Evolutionary conservation across 2,888 invertebrate species (phyloP).

Genomic region (Protophormia terraenovae): DNA sequence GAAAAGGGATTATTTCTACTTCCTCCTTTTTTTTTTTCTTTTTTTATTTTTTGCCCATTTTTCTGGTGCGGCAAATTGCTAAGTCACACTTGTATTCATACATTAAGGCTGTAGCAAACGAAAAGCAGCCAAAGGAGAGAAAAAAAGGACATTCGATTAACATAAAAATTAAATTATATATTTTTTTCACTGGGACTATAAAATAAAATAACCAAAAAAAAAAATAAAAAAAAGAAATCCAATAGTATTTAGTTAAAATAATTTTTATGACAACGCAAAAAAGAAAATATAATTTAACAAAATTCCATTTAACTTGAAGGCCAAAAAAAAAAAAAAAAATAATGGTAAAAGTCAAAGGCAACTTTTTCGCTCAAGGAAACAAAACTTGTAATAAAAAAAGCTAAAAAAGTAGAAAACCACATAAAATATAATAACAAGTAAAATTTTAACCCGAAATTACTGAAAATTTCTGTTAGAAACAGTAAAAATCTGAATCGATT

Average conservation of each 20-base stretch:
- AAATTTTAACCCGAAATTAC: no score
- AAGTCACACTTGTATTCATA: neutral
- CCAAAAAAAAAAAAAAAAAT: neutral
- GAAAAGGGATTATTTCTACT: conserved; percentile 38
- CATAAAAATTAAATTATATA: conserved; percentile 45
- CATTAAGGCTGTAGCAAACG: neutral
- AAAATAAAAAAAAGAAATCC: conserved; percentile 2
- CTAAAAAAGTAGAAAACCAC: no score
- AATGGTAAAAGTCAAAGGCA: no score
- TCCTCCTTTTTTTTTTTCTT: neutral
- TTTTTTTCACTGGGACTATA: conserved; percentile 13
- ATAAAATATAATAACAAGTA: no score
- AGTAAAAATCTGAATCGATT: no score
- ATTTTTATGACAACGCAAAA: neutral
- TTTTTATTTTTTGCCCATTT: neutral
- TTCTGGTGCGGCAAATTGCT: neutral
- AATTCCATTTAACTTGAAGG: neutral
- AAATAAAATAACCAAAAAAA: conserved; percentile 3
- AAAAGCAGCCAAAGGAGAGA: neutral
- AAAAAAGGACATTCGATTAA: conserved; percentile 49
- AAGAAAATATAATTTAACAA: neutral
- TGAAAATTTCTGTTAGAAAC: no score
- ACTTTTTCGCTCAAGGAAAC: no score
- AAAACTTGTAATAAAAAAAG: no score
- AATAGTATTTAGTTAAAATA: conserved; percentile 5